Base-by-base conservation (phyloP, 2,888 invertebrate genomes). In the Steinernema scapterisci region DNA sequence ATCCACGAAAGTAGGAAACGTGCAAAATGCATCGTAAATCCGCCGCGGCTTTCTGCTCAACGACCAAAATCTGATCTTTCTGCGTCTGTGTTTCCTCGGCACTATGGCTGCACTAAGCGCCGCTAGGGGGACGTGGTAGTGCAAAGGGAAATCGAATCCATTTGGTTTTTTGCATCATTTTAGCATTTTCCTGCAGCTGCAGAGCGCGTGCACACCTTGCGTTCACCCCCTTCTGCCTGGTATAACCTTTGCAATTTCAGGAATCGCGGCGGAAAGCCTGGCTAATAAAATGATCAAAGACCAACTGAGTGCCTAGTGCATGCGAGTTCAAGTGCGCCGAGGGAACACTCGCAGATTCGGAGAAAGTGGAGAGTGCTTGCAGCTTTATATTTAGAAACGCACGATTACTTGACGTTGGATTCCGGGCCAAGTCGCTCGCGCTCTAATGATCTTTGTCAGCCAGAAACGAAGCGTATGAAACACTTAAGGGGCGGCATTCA, bases 1-100 rank as follows among this genome's bases (percentile, higher is more conserved):
- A 27, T 63, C 63, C 63, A 13, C 63, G 63, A 63, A 63, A 63
- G 38, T 63, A 38, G 31, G 63, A 63, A 63, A 63, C 63, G 63
- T 63, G 63, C 63, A 63, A 63, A 63, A 63, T 25, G 63, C 63
- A 27, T 25, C 63, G 38, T 63, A 38, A 63, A 63, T 63, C 63
- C 38, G 63, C 63, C 27, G 6, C 19, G 52, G 27, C 63, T 63
- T 63, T 38, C 31, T 63, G 63, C 63, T 63, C 27, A 63, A 16
- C 63, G 63, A 63, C 63, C 63, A 63, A 63, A 31, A 63, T 63
- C 38, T 63, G 63, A 63, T 63, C 63, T 63, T 63, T 63, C 63
- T 31, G 63, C 63, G 38, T 63, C 21, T 63, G 63, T 63, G 63
- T 25, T 63, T 27, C 63, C 63, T 63, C 38, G 31, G 38, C 63